phyloP scores from a whole-genome alignment of 1,140 invertebrate genomes.

The Scylla paramamosain region DNA sequence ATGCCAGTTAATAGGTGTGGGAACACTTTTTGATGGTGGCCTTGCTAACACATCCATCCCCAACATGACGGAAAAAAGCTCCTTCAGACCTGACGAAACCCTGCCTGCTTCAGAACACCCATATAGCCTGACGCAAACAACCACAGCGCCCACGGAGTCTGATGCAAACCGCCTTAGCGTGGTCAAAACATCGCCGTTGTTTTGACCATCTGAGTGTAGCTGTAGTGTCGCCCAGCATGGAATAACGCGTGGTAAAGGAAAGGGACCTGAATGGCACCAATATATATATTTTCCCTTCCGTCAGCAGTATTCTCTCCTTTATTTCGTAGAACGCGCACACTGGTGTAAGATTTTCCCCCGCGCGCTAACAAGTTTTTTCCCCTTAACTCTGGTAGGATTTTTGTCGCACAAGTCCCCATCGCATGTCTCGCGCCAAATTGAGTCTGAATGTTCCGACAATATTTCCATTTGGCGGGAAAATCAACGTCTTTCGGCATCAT shows the following conservation, averaged over 20 bases:
- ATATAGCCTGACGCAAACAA: no score
- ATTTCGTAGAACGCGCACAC: neutral
- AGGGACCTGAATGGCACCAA: neutral
- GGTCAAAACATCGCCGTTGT: neutral
- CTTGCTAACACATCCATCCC: neutral
- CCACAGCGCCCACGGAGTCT: no score
- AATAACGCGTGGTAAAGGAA: no score
- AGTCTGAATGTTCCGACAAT: conserved; percentile 75
- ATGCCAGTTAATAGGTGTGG: no score
- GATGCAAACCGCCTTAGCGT: neutral
- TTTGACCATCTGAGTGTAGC: neutral
- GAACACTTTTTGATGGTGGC: no score
- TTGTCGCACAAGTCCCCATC: conserved; percentile 67
- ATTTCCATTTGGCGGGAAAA: conserved; percentile 76
- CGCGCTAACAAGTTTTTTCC: conserved; percentile 44
- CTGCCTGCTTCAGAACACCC: no score
- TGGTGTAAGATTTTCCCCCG: conserved; percentile 59
- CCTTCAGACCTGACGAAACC: no score
- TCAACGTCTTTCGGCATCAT: conserved; percentile 71
- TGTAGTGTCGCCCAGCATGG: no score
- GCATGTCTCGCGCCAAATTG: conserved; percentile 75
- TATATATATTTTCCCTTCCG: neutral
- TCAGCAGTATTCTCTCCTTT: neutral
- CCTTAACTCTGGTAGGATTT: conserved; percentile 65
- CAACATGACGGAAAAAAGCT: no score